Base-by-base conservation (phyloP, 2,113 vertebrate species). In the Eleginops maclovinus region DNA sequence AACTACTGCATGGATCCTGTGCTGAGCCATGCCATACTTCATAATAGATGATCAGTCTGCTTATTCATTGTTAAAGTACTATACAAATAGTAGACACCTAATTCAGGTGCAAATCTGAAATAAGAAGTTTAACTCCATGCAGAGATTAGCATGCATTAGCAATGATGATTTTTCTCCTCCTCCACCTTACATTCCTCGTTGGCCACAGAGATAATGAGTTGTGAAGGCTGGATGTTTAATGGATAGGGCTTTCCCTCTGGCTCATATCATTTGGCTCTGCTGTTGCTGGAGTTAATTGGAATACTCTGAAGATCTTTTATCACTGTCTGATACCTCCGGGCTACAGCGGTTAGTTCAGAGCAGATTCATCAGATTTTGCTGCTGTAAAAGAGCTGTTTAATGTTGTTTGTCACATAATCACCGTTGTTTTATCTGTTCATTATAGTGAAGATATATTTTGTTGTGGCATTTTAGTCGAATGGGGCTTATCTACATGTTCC, bases 281-380 rank as follows among this genome's bases (percentile, higher is more conserved):
- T 88, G 24, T 84, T 83, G 61, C 73, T 40, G 58, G 49, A 86
- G 68, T 75, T 89, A 82, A 91, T 90, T 87, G 87, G 62, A 90
- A 89, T 79, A 81, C 71, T 85, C 68, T 72, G 63, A 79, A 75
- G 66, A 77, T 91, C 64, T 64, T 89, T 86, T 85, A 85, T 92
- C 86, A 81, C 55, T 71, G 74, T 16, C 31, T 60, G 74, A 71
- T 73, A 64, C 77, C 82, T 79, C 84, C 51, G 51, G 71, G 83
- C 83, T 70, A 31, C 70, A 75, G 41, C 43, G 60, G 44, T 75
- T 72, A 63, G 65, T 69, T 43, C n/a, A 49, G 61, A 84, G 49
- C 61, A 78, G 67, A 67, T 75, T 90, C 40, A 83, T 66, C n/a
- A 54, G 26, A 50, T 67, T 56, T 63, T 28, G 21, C 67, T 55